These are phyloP conservation scores for Borostomias antarcticus DNA, from an alignment of 2,797 vertebrate genomes.

Conservation along the genomic window DNA sequence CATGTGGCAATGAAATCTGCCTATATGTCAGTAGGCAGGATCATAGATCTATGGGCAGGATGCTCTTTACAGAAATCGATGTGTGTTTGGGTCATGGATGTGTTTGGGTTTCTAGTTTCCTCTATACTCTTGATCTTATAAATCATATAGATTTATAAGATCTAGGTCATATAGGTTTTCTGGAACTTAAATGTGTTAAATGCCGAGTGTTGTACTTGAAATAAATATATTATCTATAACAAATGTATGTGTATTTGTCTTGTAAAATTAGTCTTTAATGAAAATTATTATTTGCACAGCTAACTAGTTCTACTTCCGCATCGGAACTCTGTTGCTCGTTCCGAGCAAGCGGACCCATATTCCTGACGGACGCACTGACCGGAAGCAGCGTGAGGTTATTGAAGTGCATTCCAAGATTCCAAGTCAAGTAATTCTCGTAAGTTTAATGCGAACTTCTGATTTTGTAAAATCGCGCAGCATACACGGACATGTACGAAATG, in stretches of 20 bases:
- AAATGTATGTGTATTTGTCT: neutral
- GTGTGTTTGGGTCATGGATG: no score
- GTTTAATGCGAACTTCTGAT: neutral
- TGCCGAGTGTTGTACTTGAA: conserved; percentile 11
- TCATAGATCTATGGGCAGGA: no score
- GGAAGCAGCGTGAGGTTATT: conserved; percentile 64
- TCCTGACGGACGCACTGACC: conserved; percentile 47
- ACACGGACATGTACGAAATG: no score
- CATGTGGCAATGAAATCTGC: no score
- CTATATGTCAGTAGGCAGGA: no score
- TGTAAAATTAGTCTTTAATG: neutral
- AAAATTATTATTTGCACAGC: neutral
- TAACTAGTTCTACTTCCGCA: neutral
- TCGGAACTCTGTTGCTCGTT: neutral
- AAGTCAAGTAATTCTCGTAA: conserved; percentile 30
- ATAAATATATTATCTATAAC: conserved; percentile 9
- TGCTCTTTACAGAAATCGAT: no score
- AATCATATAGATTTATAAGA: no score
- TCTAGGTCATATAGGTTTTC: conserved; percentile 14
- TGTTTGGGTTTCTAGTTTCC: no score
- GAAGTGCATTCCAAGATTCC: neutral
- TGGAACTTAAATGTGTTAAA: conserved; percentile 8
- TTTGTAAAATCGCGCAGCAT: no score
- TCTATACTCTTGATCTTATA: no score
- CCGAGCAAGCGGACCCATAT: no score